Evolutionary conservation across 1,140 invertebrate species (phyloP), one percentile per base, ranked within the genome.

Genomic region (Euwallacea fornicatus): DNA sequence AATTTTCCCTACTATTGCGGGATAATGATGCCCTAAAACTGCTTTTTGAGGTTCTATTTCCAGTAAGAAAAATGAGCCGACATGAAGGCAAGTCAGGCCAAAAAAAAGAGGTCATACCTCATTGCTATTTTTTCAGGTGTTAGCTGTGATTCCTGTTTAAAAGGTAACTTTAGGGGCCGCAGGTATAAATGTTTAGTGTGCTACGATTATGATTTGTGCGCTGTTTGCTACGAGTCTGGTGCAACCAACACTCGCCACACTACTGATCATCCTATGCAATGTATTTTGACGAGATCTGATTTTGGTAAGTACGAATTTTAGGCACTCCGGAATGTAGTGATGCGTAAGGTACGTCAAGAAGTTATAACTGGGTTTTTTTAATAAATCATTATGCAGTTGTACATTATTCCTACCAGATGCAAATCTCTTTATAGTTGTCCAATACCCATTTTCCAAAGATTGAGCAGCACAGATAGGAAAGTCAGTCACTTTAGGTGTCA

Each of bases 81-180:
- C 63, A 66, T 43, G 63, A 66, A 55, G 63, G 63, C 55, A 66
- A 54, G 21, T 47, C 11, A 3, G 44, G 41, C 21, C 21, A 33
- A 33, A 33, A 33, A 33, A 33, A 60, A 60, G 41, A 10, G 8
- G 10, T 60, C 10, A 11, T 11, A 60, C 21, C 9, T 8, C 7
- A 13, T 8, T 53, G 16, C 13, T 10, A 9, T 10, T 16, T 8
- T 88, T 88, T 75, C 81, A 93, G 92, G 92, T 85, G 96, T 99
- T 78, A 98, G 96, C 88, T 99, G 97, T 91, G 97, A 99, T 91
- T 95, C 95, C 80, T 99, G 97, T 89, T 88, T 98, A 83, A 98
- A 98, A 87, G 94, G 93, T 82, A 98, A 98, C 86, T 99, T 98
- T 84, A 89, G 93, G 83, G 96, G 96, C 78, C 91, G 94, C 82